Conservation (phyloP, 2,113 vertebrate genomes). For the Nanorana parkeri region DNA sequence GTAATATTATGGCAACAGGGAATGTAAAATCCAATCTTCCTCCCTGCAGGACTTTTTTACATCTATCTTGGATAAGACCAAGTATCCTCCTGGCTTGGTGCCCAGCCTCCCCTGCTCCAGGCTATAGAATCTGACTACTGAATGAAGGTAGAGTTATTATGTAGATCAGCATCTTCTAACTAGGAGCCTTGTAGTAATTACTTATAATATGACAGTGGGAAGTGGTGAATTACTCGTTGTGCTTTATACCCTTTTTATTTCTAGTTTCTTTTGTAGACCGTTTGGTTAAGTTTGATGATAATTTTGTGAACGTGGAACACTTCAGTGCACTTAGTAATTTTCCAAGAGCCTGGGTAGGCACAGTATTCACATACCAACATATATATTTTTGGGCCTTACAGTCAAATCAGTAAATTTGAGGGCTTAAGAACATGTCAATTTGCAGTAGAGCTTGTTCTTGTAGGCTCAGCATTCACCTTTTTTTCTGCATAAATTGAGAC, state of each 20-base stretch:
- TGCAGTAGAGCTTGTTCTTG: no score
- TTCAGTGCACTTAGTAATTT: no score
- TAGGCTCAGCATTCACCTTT: no score
- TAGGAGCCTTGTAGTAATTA: slow-evolving; percentile 35
- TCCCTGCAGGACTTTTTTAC: slow-evolving; percentile 41
- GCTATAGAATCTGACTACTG: slow-evolving; percentile 29
- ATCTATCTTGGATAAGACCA: slow-evolving; percentile 27
- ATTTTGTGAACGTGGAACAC: no score
- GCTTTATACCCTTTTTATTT: neutral
- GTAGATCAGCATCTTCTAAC: slow-evolving; percentile 33
- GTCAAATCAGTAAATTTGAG: no score
- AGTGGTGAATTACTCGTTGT: slow-evolving; percentile 10
- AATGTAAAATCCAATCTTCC: slow-evolving; percentile 45
- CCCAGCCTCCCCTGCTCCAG: slow-evolving; percentile 10
- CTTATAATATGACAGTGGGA: slow-evolving; percentile 28
- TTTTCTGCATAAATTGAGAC: no score
- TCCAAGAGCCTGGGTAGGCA: no score
- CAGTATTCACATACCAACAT: no score
- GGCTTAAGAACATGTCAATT: no score
- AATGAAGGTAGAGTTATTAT: slow-evolving; percentile 44
- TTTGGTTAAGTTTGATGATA: no score
- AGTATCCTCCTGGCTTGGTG: slow-evolving; percentile 7
- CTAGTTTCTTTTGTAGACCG: neutral
- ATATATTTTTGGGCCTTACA: no score
- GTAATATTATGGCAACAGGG: slow-evolving; percentile 26